Base-by-base conservation (phyloP, 2,888 invertebrate species). In the Nymphalis urticae region DNA sequence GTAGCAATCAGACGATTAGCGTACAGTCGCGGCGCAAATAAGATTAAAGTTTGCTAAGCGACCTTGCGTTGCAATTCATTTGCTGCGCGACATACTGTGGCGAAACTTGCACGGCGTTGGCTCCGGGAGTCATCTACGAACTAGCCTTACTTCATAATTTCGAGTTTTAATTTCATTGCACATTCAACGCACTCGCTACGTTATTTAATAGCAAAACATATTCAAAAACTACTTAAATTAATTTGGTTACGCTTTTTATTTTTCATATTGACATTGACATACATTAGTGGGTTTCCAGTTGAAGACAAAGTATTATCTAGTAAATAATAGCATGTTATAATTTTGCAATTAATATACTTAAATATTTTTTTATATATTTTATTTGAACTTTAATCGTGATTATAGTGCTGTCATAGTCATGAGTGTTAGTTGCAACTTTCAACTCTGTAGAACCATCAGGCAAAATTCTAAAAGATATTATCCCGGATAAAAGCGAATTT, bases 31-130 rank as follows among this genome's bases (percentile, higher is more conserved):
- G 61, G n/a, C 27, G 61, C 7, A 86, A 90, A 89, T 86, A 84
- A 85, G 88, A 90, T 90, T 90, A 89, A 89, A 90, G 85, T 90
- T 89, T 88, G 89, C 86, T 89, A 87, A 91, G 88, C 88, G 86
- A 86, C 87, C 86, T 89, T 85, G 88, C 85, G 83, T 86, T 85
- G 86, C 86, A 85, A 88, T 88, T 85, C 87, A 87, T 90, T 87
- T 87, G 85, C 82, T 74, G 80, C 72, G 85, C 85, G 85, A 85
- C 85, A 82, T 73, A 77, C 80, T 83, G 84, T 81, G 83, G 86
- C 75, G 76, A 84, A 88, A 87, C 85, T 87, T 86, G 76, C 75
- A 78, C 79, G 68, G 74, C 63, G 59, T 51, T 53, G 64, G 68
- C 62, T 68, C 47, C 54, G 48, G 53, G 66, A 58, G 51, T 48